These are phyloP conservation scores for Orgyia antiqua DNA, from an alignment of 2,888 invertebrate species.

Conservation along the genomic window DNA sequence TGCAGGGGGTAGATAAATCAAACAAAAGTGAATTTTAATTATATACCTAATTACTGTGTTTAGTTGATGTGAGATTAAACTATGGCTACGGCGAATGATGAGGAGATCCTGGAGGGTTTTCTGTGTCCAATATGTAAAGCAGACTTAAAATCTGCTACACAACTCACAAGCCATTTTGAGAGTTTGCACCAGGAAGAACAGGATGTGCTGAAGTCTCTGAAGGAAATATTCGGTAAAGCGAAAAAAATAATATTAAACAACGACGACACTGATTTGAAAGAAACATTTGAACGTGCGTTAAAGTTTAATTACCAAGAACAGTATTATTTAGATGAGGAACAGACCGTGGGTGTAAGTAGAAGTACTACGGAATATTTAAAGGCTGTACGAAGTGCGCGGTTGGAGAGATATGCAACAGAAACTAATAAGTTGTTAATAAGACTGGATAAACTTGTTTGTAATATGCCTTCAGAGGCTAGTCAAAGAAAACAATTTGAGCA, in stretches of 20 bases:
- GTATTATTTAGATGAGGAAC: slow-evolving; percentile 57
- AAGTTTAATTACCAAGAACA: slow-evolving; percentile 59
- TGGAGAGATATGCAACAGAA: slow-evolving; percentile 94
- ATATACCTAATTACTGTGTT: too few species aligned
- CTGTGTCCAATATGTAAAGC: slow-evolving; percentile 96
- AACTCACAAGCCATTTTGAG: slow-evolving; percentile 93
- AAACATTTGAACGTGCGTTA: slow-evolving; percentile 75
- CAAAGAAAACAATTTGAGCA: slow-evolving; percentile 86
- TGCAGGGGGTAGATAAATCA: too few species aligned
- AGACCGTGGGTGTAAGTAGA: slow-evolving; percentile 81
- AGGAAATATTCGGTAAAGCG: slow-evolving; percentile 92
- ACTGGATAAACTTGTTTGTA: slow-evolving; percentile 91
- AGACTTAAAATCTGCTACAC: slow-evolving; percentile 90
- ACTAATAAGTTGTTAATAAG: slow-evolving; percentile 97
- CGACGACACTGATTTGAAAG: slow-evolving; percentile 78
- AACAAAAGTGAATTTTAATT: too few species aligned
- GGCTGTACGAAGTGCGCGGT: slow-evolving; percentile 75
- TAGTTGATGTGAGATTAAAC: too few species aligned
- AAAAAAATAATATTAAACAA: slow-evolving; percentile 79
- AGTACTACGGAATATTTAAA: slow-evolving; percentile 88
- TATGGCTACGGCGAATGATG: slow-evolving; percentile 68
- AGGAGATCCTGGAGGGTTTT: slow-evolving; percentile 92
- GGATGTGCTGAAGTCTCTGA: slow-evolving; percentile 87
- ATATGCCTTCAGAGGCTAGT: slow-evolving; percentile 85
- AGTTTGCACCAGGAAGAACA: slow-evolving; percentile 92